phyloP scores from a whole-genome alignment of 2,113 vertebrate genomes.

The Spermophilus dauricus region DNA sequence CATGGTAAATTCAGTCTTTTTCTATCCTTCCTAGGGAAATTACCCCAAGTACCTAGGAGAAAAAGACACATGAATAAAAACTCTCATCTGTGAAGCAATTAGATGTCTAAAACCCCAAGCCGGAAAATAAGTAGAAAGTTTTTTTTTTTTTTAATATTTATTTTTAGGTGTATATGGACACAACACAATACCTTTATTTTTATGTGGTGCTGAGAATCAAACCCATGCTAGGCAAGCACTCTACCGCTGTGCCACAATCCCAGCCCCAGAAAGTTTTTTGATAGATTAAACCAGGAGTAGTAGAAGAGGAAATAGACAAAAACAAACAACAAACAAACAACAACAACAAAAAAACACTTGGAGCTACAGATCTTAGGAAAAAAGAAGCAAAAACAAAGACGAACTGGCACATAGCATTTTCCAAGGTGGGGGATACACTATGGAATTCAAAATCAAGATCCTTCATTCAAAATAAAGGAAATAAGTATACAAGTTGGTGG shows the following conservation, averaged over 20 bases:
- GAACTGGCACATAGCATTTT: neutral
- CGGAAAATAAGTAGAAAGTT: neutral
- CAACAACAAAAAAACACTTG: neutral
- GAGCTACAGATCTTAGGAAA: neutral
- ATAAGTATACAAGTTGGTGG: neutral
- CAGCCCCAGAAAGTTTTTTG: too few species aligned
- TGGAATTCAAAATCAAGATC: neutral
- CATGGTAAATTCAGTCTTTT: neutral
- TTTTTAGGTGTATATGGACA: too few species aligned
- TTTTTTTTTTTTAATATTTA: neutral
- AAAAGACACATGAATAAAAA: constrained; percentile 34
- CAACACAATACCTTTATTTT: too few species aligned
- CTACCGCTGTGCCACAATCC: too few species aligned
- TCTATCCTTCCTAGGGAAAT: neutral
- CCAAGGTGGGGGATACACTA: neutral
- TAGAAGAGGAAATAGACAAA: neutral
- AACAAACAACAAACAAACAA: neutral
- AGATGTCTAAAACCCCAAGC: constrained; percentile 10
- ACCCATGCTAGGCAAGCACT: too few species aligned
- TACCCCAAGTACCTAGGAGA: neutral
- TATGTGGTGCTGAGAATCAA: too few species aligned
- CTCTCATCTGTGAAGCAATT: constrained; percentile 15
- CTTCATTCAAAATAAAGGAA: neutral
- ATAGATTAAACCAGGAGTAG: constrained; percentile 10
- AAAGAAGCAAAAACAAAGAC: neutral